These are phyloP conservation scores for Octodon degus DNA, from an alignment of 2,113 vertebrate species.

Conservation along the genomic window DNA sequence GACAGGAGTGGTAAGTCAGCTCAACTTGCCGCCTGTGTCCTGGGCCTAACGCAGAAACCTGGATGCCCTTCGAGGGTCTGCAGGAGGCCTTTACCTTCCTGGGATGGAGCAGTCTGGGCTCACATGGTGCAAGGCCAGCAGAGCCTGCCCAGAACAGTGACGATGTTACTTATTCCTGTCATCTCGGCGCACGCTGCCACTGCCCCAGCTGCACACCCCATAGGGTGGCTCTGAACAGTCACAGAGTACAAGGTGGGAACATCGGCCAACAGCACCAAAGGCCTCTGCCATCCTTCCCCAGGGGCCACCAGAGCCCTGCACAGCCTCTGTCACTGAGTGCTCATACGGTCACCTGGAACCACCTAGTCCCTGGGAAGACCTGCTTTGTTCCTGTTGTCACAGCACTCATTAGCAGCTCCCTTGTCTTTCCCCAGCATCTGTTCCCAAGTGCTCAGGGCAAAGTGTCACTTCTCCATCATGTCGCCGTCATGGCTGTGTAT, in stretches of 20 bases:
- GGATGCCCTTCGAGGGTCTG: accelerated
- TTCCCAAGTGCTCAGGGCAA: not conserved
- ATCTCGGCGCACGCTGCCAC: not conserved
- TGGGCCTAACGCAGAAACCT: accelerated
- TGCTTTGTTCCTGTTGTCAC: not conserved
- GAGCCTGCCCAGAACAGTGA: not conserved
- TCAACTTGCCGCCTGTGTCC: accelerated
- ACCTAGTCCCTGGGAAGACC: not conserved
- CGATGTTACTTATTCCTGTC: not conserved
- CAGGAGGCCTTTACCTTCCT: accelerated
- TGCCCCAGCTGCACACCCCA: accelerated
- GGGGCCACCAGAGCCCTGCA: accelerated
- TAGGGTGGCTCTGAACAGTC: not conserved
- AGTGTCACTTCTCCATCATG: not conserved
- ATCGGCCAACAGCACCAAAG: accelerated
- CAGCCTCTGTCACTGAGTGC: too few species aligned
- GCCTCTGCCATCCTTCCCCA: not conserved
- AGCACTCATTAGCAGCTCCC: accelerated
- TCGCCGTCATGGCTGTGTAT: not conserved
- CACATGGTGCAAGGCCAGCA: not conserved
- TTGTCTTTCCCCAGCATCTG: not conserved
- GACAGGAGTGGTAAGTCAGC: not conserved
- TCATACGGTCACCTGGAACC: accelerated
- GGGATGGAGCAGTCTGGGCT: not conserved
- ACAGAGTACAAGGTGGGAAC: accelerated